phyloP scores from a whole-genome alignment of 2,888 invertebrate species.

The Empis stercorea region DNA sequence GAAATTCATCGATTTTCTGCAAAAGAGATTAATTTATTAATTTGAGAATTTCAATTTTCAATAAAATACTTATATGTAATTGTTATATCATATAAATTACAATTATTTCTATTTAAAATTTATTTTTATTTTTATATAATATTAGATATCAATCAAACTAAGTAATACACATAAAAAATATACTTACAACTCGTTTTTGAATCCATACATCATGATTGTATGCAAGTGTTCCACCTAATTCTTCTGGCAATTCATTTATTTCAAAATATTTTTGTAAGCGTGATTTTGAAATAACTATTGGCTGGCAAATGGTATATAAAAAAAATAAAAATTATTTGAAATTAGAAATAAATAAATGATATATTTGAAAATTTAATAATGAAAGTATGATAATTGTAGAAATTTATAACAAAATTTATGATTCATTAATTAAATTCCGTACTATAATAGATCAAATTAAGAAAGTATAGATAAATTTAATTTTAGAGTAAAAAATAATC shows the following conservation, averaged over 20 bases:
- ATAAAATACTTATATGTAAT: neutral
- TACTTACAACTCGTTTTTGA: conserved; percentile 56
- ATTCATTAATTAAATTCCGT: too few species aligned
- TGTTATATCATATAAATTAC: neutral
- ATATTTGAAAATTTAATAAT: too few species aligned
- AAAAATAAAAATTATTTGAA: neutral
- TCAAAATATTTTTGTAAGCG: conserved; percentile 58
- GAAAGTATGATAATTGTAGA: too few species aligned
- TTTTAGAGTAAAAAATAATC: too few species aligned
- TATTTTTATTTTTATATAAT: too few species aligned
- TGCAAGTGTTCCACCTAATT: conserved; percentile 55
- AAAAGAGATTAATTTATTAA: conserved; percentile 9
- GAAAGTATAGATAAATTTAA: too few species aligned
- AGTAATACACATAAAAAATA: too few species aligned
- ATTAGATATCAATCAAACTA: too few species aligned
- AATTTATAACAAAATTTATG: too few species aligned
- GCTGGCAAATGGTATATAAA: conserved; percentile 43
- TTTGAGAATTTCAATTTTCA: neutral
- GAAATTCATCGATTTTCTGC: conserved; percentile 56
- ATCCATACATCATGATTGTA: conserved; percentile 67
- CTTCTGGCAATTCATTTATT: conserved; percentile 53
- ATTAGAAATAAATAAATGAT: too few species aligned
- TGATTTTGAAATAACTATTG: conserved; percentile 53
- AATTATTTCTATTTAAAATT: too few species aligned
- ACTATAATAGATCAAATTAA: too few species aligned